phyloP scores from a whole-genome alignment of 2,113 vertebrate species.

The Podarcis muralis region DNA sequence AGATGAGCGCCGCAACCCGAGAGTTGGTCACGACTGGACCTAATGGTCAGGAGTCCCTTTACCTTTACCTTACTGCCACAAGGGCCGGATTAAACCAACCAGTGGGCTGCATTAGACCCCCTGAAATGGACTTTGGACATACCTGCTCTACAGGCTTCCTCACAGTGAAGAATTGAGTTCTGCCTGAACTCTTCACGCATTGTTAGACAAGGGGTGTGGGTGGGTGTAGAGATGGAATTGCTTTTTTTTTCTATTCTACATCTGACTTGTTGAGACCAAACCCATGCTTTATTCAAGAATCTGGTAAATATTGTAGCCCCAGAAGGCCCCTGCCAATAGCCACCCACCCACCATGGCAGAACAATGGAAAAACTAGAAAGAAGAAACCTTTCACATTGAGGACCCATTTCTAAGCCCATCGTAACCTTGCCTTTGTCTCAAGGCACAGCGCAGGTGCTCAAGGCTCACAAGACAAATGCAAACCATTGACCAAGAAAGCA shows the following conservation, averaged over 20 bases:
- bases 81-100: too few relatives aligned
- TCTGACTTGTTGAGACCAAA: background rate
- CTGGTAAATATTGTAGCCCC: background rate
- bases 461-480: background rate
- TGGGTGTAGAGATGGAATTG: background rate
- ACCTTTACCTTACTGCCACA: too few relatives aligned
- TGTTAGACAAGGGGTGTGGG: background rate
- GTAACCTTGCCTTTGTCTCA: background rate
- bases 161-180: slow-evolving; percentile 35
- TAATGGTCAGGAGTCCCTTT: too few relatives aligned
- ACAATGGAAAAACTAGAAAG: background rate
- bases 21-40: too few relatives aligned
- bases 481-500: background rate
- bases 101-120: too few relatives aligned
- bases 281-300: background rate
- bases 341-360: background rate
- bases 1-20: too few relatives aligned
- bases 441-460: background rate
- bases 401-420: background rate
- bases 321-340: background rate
- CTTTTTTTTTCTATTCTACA: slow-evolving; percentile 11
- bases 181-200: slow-evolving; percentile 37
- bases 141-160: slow-evolving; percentile 21
- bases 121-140: too few relatives aligned
- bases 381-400: background rate